These are phyloP conservation scores for Dipodomys stephensi DNA, from an alignment of 2,113 vertebrate species.

Conservation along the genomic window DNA sequence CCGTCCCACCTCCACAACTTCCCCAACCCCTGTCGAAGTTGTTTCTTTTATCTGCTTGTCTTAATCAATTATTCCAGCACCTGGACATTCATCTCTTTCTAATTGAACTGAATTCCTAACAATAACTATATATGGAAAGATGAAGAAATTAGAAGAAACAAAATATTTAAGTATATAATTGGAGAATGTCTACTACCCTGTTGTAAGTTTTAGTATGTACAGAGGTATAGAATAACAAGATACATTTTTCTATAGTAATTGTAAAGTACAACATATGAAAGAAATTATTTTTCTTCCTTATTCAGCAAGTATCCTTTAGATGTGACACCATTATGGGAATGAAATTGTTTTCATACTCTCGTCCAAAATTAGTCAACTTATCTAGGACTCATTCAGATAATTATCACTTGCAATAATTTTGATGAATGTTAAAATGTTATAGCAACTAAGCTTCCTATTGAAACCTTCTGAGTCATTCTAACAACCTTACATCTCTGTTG, in stretches of 20 bases:
- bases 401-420: background rate
- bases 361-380: background rate
- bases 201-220: background rate
- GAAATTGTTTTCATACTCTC: background rate
- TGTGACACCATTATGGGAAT: background rate
- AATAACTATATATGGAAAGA: background rate
- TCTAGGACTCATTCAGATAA: background rate
- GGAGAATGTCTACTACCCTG: background rate
- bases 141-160: background rate
- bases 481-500: background rate
- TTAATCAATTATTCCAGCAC: background rate
- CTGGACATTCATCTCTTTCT: background rate
- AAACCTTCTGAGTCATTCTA: constrained; percentile 14
- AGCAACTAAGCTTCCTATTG: background rate
- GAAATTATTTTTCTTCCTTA: background rate
- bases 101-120: background rate
- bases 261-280: background rate
- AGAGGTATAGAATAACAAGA: background rate
- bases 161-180: background rate
- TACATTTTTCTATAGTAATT: background rate
- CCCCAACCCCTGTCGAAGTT: no score
- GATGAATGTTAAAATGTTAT: background rate
- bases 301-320: background rate
- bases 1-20: no score
- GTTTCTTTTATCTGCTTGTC: background rate